Base-by-base conservation (phyloP, 2,113 vertebrate species). In the Heliornis fulica region DNA sequence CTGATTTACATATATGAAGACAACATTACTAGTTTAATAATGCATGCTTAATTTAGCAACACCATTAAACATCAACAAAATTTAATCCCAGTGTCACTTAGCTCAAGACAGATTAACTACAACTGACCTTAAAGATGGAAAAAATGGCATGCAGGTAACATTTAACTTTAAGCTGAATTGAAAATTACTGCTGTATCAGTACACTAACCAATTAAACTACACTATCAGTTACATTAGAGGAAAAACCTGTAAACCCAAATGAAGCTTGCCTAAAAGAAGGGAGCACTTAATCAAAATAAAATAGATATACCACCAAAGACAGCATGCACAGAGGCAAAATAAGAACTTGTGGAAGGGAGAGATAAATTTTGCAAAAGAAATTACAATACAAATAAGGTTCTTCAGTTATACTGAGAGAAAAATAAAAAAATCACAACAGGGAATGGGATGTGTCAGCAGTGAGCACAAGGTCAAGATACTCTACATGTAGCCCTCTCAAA, bases 171-270 rank as follows among this genome's bases (percentile, higher is more conserved):
- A 82, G 29, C 25, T 31, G 48, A 69, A 83, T 38, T 54, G 63
- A 95, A 88, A 96, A 92, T 38, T 65, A 80, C 46, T 80, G 51
- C 36, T 32, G 3, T 8, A 88, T 31, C 61, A 65, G 70, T 36
- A 72, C 91, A 85, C 12, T 15, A 60, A 60, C 56, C 36, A 85
- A 87, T 22, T 82, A 31, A 72, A 94, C 40, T 26, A 65, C 2
- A 5, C 56, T 72, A 36, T 21, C 90, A 70, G 59, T 40, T 48
- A 93, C 14, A 5, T 51, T 51, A 14, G 50, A 51, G 13, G 20
- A 28, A 90, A 94, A 34, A 59, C 21, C 41, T 81, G 76, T 56
- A 74, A 93, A 92, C 7, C 15, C 18, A 46, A 81, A 89, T 34
- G 12, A 90, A 46, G 10, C 5, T 77, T 9, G 16, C 8, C 31